Evolutionary conservation across 2,797 vertebrate species (phyloP).

Genomic region (Gallinago solitaria): DNA sequence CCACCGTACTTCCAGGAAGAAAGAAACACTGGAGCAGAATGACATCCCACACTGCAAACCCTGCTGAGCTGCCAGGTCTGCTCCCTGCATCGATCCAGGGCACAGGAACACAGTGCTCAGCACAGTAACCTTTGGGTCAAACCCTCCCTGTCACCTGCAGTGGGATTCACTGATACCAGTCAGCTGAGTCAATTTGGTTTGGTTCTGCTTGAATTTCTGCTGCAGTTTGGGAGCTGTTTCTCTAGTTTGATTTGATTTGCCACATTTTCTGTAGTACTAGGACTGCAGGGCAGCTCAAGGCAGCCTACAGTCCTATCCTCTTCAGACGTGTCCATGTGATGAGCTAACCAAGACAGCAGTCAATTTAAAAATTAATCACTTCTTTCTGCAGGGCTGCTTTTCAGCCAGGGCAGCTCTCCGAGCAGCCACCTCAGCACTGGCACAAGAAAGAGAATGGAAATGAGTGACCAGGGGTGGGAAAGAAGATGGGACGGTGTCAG

Average conservation of each 20-base stretch:
- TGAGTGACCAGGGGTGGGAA: background rate
- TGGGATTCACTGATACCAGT: rapidly evolving
- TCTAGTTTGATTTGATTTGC: background rate
- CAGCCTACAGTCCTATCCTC: background rate
- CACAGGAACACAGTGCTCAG: background rate
- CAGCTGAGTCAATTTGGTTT: background rate
- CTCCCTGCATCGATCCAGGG: background rate
- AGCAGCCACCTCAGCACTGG: background rate
- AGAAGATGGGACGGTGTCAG: background rate
- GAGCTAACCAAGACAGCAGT: background rate
- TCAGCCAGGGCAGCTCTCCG: background rate
- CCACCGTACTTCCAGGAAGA: background rate
- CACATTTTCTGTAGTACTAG: background rate
- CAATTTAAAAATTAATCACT: background rate
- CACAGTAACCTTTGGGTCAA: background rate
- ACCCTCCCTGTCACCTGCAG: background rate
- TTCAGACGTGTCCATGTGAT: rapidly evolving
- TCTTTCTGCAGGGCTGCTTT: background rate
- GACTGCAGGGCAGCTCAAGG: background rate
- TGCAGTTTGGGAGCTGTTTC: background rate
- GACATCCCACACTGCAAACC: background rate
- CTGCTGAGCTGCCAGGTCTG: background rate
- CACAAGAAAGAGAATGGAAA: background rate
- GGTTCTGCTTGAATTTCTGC: background rate
- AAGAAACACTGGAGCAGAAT: background rate